Evolutionary conservation across 92 coral and sea anemone species (phyloP).

Genomic region (Zoanthus solanderi): DNA sequence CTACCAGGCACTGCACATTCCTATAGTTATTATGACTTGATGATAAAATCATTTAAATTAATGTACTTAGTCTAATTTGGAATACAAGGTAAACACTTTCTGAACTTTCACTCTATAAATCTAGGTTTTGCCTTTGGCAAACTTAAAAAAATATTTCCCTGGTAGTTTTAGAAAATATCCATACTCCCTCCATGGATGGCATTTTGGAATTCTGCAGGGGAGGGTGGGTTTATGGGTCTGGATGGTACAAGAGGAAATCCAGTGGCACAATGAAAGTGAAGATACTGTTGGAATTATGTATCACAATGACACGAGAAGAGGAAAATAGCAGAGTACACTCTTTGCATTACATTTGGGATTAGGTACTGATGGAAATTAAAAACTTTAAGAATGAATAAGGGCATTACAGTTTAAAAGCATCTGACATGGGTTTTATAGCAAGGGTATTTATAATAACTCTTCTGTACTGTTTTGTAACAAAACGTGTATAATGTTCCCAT

Average conservation of each 20-base stretch:
- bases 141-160: too few relatives aligned
- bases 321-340: slow-evolving; percentile 21
- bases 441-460: neutral
- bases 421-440: neutral
- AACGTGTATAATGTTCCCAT: neutral
- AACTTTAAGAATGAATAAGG: neutral
- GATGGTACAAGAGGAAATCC: slow-evolving; percentile 43
- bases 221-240: neutral
- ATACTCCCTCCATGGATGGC: too few relatives aligned
- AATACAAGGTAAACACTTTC: too few relatives aligned
- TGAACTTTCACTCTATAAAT: too few relatives aligned
- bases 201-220: too few relatives aligned
- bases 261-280: slow-evolving; percentile 27
- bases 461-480: neutral
- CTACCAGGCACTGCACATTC: too few relatives aligned
- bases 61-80: too few relatives aligned
- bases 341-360: slow-evolving; percentile 34
- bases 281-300: slow-evolving; percentile 49
- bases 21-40: too few relatives aligned
- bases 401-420: neutral
- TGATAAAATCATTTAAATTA: too few relatives aligned
- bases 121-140: too few relatives aligned
- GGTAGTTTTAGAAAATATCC: too few relatives aligned
- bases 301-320: slow-evolving; percentile 30
- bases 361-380: slow-evolving; percentile 23